Base-by-base conservation (phyloP, 2,888 invertebrate genomes). In the Ernsta delagoae region DNA sequence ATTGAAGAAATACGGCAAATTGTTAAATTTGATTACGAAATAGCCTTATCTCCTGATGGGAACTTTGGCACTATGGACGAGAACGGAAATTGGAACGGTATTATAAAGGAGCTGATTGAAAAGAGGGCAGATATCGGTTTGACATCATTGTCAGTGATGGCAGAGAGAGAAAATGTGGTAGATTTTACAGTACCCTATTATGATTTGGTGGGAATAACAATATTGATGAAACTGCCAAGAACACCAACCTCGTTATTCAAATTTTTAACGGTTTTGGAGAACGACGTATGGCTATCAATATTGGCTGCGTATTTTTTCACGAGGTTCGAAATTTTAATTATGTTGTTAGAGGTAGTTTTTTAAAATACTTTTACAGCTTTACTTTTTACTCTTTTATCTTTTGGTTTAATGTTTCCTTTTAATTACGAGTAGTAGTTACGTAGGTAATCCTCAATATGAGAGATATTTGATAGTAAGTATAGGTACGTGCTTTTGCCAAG, bases 171-270 rank as follows among this genome's bases (percentile, higher is more conserved):
- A 89, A 98, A 98, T 81, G 98, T 99, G 0, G 98, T 99, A 1
- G 99, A 99, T 88, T 99, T 99, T 85, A 99, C 99, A 0, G 98
- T 99, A 0, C 99, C 99, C 0, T 99, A 98, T 86, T 99, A 99
- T 87, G 99, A 99, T 91, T 94, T 99, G 74, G 99, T 99, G 0
- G 99, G 99, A 0, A 98, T 99, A 65, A 98, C 98, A 0, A 99
- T 99, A 74, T 94, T 99, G 84, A 99, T 99, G 98, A 97, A 96
- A 83, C 95, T 98, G 75, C 97, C 98, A 0, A 96, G 96, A 77
- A 96, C 97, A 0, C 96, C 97, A 36, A 98, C 99, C 5, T 98
- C 98, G 0, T 94, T 99, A 39, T 99, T 99, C 87, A 99, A 99
- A 93, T 99, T 99, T 87, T 94, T 99, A 75, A 98, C 98, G 2